Evolutionary conservation across 2,113 vertebrate genomes (phyloP).

Genomic region (Strix uralensis): DNA sequence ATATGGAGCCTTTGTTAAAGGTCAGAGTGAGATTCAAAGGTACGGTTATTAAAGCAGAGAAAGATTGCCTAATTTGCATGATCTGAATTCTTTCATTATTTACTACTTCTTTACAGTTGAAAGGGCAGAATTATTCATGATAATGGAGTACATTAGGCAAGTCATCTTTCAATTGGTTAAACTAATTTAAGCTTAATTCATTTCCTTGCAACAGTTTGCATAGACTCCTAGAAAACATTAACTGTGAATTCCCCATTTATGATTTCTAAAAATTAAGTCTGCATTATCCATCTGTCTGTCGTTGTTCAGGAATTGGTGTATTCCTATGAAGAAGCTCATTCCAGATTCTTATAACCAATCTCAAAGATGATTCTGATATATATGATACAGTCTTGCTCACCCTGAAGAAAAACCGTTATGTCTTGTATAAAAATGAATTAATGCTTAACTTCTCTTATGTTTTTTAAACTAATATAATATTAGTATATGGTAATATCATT

Average conservation of each 20-base stretch:
- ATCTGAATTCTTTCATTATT: not conserved
- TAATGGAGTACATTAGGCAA: not conserved
- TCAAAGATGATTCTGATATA: not conserved
- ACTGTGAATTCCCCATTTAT: not conserved
- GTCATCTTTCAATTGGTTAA: not conserved
- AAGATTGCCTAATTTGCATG: not conserved
- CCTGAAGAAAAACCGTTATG: not conserved
- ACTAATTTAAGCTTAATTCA: not conserved
- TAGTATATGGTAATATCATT: not conserved
- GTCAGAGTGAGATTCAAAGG: constrained; percentile 1
- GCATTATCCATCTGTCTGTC: not conserved
- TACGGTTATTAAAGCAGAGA: not conserved
- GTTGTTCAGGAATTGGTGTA: not conserved
- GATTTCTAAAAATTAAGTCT: not conserved
- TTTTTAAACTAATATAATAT: not conserved
- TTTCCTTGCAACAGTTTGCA: not conserved
- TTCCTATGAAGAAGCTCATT: not conserved
- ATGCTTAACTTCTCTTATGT: not conserved
- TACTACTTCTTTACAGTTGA: not conserved
- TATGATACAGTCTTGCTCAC: not conserved
- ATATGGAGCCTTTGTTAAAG: not conserved
- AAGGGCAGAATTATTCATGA: not conserved
- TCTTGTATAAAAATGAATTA: not conserved
- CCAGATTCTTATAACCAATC: not conserved
- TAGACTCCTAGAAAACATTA: not conserved